Evolutionary conservation across 35 echinoderm and acorn worm genomes (phyloP).

Genomic region (Nesometra sesokonis): DNA sequence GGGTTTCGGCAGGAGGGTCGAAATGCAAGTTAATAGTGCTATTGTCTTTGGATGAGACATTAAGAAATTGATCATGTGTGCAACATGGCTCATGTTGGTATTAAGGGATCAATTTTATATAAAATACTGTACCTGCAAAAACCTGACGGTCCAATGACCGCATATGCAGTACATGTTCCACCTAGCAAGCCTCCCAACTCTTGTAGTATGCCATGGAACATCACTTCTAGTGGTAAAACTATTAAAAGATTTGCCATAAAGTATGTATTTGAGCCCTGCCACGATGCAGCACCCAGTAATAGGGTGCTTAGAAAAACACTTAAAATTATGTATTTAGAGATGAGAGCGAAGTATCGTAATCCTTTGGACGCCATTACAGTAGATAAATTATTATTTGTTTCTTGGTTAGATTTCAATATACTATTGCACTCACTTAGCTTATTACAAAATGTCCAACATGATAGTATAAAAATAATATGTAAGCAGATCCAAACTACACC

Average conservation of each 20-base stretch:
- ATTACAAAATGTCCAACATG: constrained; percentile 70
- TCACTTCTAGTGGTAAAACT: constrained; percentile 58
- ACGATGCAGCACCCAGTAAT: constrained; percentile 68
- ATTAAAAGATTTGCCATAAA: constrained; percentile 71
- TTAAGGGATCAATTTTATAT: too few species aligned
- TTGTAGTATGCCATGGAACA: constrained; percentile 67
- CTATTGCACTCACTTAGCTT: constrained; percentile 72
- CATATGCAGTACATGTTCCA: constrained; percentile 68
- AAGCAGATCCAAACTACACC: constrained; percentile 86
- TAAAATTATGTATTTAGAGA: constrained; percentile 54
- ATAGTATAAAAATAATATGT: constrained; percentile 58
- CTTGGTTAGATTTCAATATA: constrained; percentile 16
- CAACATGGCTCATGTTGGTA: too few species aligned
- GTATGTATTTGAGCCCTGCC: constrained; percentile 71
- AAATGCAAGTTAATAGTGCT: too few species aligned
- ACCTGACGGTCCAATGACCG: constrained; percentile 73
- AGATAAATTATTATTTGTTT: constrained; percentile 45
- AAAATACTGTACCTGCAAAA: constrained; percentile 68
- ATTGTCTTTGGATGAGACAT: too few species aligned
- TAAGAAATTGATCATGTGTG: too few species aligned
- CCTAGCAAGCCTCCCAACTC: constrained; percentile 64
- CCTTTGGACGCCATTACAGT: constrained; percentile 83
- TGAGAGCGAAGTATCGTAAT: constrained; percentile 69
- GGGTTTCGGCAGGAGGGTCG: too few species aligned
- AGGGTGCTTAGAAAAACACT: constrained; percentile 53